Evolutionary conservation across 92 coral and sea anemone genomes (phyloP).

Genomic region (Virgularia gustaviana): DNA sequence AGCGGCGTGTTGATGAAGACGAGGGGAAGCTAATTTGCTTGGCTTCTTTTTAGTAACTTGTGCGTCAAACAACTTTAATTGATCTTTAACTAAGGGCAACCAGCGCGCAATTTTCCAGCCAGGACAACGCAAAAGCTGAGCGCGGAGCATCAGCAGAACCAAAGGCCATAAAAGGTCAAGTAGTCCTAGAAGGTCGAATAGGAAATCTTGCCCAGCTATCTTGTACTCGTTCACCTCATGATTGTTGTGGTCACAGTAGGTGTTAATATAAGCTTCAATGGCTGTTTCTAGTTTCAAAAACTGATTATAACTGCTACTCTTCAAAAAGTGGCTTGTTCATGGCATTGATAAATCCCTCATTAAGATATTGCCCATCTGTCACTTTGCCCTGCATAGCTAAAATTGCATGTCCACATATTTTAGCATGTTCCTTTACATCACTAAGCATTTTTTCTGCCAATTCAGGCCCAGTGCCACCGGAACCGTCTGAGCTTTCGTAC

Average conservation of each 20-base stretch:
- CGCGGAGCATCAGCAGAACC: conserved; percentile 15
- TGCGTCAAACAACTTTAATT: background rate
- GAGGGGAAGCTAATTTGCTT: conserved; percentile 1
- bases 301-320: conserved; percentile 23
- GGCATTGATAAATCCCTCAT: conserved; percentile 1
- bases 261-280: conserved; percentile 15
- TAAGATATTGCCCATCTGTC: conserved; percentile 15
- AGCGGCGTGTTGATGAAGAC: conserved; percentile 8
- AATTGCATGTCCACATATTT: background rate
- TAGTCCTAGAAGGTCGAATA: conserved; percentile 21
- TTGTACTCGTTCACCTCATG: conserved; percentile 13
- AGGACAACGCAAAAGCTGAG: conserved; percentile 14
- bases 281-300: conserved; percentile 9
- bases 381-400: conserved; percentile 30
- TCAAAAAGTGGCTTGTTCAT: conserved; percentile 25
- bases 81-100: conserved; percentile 5
- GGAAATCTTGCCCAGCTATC: conserved; percentile 24
- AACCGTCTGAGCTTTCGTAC: conserved; percentile 10
- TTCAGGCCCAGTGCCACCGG: conserved; percentile 20
- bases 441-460: background rate
- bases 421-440: background rate
- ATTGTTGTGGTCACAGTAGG: conserved; percentile 20
- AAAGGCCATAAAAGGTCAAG: conserved; percentile 29
- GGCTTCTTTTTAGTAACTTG: background rate
- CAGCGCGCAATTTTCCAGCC: conserved; percentile 30